These are phyloP conservation scores for Eristalis tenax DNA, from an alignment of 2,888 invertebrate species.

Conservation along the genomic window DNA sequence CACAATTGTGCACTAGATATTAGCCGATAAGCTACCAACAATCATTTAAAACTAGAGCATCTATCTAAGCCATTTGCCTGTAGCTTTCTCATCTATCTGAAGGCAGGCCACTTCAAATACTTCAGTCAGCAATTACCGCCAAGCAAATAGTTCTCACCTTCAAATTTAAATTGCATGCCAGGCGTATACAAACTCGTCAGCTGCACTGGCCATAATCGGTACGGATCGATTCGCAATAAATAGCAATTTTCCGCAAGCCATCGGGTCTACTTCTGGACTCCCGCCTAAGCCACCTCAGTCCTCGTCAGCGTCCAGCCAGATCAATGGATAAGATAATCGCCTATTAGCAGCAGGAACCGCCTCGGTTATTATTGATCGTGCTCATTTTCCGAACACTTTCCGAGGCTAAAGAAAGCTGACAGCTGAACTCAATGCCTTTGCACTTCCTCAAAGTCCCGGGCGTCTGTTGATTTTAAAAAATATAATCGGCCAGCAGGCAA, in stretches of 20 bases:
- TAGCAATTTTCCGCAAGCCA: slow-evolving; percentile 45
- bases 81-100: slow-evolving; percentile 4
- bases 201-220: background rate
- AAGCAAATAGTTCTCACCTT: slow-evolving; percentile 52
- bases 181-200: slow-evolving; percentile 21
- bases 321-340: slow-evolving; percentile 46
- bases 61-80: no score
- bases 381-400: slow-evolving; percentile 12
- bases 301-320: slow-evolving; percentile 49
- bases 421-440: background rate
- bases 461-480: background rate
- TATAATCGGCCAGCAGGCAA: background rate
- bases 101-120: slow-evolving; percentile 21
- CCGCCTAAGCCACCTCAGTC: slow-evolving; percentile 12
- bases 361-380: slow-evolving; percentile 18
- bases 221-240: slow-evolving; percentile 29
- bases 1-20: no score
- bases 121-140: slow-evolving; percentile 18
- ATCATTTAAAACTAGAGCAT: no score
- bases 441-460: slow-evolving; percentile 17
- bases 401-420: slow-evolving; percentile 1
- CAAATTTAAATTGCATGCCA: slow-evolving; percentile 22
- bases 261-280: slow-evolving; percentile 40
- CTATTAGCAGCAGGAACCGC: slow-evolving; percentile 51
- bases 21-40: no score